Conservation (phyloP, 1,140 invertebrate genomes). For the Apis laboriosa region DNA sequence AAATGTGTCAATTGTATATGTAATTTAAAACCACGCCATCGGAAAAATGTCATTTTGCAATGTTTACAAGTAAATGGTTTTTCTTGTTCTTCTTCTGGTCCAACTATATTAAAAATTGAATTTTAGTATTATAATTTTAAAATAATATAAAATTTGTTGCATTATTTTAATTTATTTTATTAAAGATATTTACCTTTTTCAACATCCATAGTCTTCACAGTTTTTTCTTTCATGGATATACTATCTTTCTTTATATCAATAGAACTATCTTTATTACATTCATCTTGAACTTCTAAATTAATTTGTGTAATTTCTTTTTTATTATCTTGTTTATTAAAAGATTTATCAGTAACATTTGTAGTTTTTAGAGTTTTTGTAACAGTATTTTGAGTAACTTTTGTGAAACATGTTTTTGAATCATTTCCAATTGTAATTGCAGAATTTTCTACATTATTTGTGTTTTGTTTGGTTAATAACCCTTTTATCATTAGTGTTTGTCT, state of each 20-base stretch:
- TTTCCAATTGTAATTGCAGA: not conserved
- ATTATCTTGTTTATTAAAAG: constrained; percentile 11
- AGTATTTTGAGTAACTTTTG: not conserved
- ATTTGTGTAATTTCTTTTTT: constrained; percentile 10
- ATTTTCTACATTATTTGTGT: not conserved
- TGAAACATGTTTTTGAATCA: not conserved
- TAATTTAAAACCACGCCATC: constrained; percentile 74
- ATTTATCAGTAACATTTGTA: constrained; percentile 10
- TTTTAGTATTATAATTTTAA: not conserved
- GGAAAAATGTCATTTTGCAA: constrained; percentile 70
- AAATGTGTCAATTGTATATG: constrained; percentile 77
- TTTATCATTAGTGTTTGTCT: constrained; percentile 69
- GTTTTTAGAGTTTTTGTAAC: not conserved
- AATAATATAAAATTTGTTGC: not conserved
- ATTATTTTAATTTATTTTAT: not conserved
- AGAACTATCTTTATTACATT: constrained; percentile 55
- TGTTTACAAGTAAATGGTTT: constrained; percentile 74
- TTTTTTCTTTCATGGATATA: not conserved
- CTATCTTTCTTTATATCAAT: constrained; percentile 64
- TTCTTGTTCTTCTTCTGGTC: constrained; percentile 5
- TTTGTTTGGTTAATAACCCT: constrained; percentile 6
- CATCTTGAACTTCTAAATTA: constrained; percentile 34
- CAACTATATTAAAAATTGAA: constrained; percentile 15
- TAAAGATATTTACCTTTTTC: constrained; percentile 38
- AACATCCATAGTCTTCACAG: not conserved